A percentile compares a stretch with the other conserved stretches of the same genome.
Evolutionary conservation across 2,113 vertebrate species (phyloP).

Genomic region (Cololabis saira): DNA sequence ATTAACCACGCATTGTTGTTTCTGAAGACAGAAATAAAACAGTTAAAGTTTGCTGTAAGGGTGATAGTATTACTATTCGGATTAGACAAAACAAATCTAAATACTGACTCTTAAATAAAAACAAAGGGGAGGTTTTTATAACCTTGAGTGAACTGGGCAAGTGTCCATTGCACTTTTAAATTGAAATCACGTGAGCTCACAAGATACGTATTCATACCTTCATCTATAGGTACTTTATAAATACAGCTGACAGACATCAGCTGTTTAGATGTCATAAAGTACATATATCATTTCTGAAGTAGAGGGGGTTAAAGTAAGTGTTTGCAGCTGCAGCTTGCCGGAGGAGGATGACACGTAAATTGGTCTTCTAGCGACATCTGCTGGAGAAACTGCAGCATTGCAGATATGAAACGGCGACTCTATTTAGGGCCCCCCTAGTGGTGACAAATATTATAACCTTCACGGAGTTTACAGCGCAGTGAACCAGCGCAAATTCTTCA

Average conservation of each 20-base stretch:
- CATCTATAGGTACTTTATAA: too few relatives aligned
- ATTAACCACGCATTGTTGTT: too few relatives aligned
- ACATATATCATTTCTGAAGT: not conserved
- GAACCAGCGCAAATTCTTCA: too few relatives aligned
- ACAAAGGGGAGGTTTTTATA: too few relatives aligned
- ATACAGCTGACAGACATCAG: not conserved
- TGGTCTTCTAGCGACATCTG: constrained; percentile 46
- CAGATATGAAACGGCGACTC: not conserved
- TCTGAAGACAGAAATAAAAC: too few relatives aligned
- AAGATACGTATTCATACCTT: too few relatives aligned
- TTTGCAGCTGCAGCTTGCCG: not conserved
- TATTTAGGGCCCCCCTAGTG: constrained; percentile 30
- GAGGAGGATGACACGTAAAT: not conserved
- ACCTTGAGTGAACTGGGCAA: not conserved
- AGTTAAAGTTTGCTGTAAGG: too few relatives aligned
- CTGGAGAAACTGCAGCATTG: constrained; percentile 23
- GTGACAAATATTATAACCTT: not conserved
- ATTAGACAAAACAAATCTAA: too few relatives aligned
- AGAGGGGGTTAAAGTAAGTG: not conserved
- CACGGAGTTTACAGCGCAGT: too few relatives aligned
- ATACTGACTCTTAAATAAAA: too few relatives aligned
- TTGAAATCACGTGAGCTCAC: not conserved
- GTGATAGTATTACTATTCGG: too few relatives aligned
- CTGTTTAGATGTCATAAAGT: not conserved
- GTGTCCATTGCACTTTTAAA: not conserved